Evolutionary conservation across 2,113 vertebrate genomes (phyloP).

Genomic region (Nanorana parkeri): DNA sequence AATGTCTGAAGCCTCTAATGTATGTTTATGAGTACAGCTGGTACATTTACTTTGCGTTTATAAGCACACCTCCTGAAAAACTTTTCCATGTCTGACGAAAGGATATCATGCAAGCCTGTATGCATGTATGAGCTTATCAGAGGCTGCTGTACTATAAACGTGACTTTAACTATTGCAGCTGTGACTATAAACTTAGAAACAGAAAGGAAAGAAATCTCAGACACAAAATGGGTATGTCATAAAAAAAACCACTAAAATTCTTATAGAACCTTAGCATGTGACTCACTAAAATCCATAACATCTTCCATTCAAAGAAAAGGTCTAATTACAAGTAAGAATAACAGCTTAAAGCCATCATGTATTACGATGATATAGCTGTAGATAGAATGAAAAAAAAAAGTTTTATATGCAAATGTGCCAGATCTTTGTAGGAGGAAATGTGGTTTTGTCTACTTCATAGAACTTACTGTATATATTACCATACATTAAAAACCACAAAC

Average conservation of each 20-base stretch:
- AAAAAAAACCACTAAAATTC: conserved; percentile 44
- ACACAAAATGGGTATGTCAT: conserved; percentile 72
- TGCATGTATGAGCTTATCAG: conserved; percentile 77
- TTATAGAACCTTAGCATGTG: conserved; percentile 42
- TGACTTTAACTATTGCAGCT: conserved; percentile 80
- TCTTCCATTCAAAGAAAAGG: conserved; percentile 1
- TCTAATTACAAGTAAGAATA: no score
- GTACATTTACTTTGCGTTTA: conserved; percentile 81
- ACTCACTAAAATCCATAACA: conserved; percentile 32
- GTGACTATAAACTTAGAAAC: conserved; percentile 79
- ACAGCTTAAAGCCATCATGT: no score
- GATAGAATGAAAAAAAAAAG: no score
- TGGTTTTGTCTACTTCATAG: no score
- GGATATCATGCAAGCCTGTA: conserved; percentile 78
- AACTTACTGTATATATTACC: no score
- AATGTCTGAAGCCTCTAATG: conserved; percentile 69
- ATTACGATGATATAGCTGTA: no score
- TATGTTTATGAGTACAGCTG: conserved; percentile 83
- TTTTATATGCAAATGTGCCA: no score
- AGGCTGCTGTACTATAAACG: conserved; percentile 75
- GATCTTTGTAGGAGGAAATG: no score
- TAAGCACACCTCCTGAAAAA: conserved; percentile 77
- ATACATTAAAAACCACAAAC: no score
- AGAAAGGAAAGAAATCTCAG: conserved; percentile 70
- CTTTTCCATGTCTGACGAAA: conserved; percentile 72